Percentiles rank a stretch among this genome's conserved stretches.
phyloP scores from a whole-genome alignment of 23 tunicate species.

The Styela clava region DNA sequence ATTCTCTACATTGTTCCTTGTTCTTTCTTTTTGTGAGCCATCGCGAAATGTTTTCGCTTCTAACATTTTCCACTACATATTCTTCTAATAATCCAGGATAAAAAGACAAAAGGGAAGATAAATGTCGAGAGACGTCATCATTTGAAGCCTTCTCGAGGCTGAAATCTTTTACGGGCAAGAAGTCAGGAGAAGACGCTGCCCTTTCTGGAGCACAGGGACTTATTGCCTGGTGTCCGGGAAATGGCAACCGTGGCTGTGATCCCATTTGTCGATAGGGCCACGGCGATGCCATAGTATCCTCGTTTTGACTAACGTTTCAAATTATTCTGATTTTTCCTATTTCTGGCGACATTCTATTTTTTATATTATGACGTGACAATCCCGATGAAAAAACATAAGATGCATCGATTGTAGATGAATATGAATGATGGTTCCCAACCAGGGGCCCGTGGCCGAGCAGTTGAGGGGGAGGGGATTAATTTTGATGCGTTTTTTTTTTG shows the following conservation, averaged over 20 bases:
- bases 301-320: too few relatives aligned
- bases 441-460: too few relatives aligned
- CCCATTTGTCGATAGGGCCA: conserved; percentile 78
- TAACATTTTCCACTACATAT: conserved; percentile 30
- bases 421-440: too few relatives aligned
- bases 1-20: background rate
- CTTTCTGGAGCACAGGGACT: conserved; percentile 5
- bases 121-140: conserved; percentile 11
- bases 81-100: conserved; percentile 35
- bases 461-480: too few relatives aligned
- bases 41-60: conserved; percentile 39
- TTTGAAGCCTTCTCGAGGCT: conserved; percentile 11
- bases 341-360: too few relatives aligned
- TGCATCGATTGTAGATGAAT: too few relatives aligned
- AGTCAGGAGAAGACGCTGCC: conserved; percentile 31
- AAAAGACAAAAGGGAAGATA: conserved; percentile 12
- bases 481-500: too few relatives aligned
- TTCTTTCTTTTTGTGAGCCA: conserved; percentile 47
- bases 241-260: conserved; percentile 77
- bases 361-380: too few relatives aligned
- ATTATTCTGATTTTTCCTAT: too few relatives aligned
- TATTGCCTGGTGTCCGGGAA: conserved; percentile 40
- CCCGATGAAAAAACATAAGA: too few relatives aligned
- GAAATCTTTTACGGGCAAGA: background rate
- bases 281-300: conserved; percentile 41